A percentile compares a stretch with the other conserved stretches of the same genome.
Evolutionary conservation across 2,888 invertebrate species (phyloP).

Genomic region (Lymantria dispar): DNA sequence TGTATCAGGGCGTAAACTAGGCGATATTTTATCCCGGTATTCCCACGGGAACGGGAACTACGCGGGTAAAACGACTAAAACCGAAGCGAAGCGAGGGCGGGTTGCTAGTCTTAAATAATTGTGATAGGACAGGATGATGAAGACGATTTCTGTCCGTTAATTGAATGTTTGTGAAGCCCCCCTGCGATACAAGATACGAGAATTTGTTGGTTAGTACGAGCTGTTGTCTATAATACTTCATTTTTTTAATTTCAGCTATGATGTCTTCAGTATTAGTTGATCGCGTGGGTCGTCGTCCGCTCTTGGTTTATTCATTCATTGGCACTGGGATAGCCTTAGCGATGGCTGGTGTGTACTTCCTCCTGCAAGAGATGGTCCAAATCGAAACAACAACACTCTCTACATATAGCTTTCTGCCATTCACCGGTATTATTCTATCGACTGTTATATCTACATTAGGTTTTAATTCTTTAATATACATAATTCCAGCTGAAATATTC

Average conservation of each 20-base stretch:
- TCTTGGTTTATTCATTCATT: conserved; percentile 57
- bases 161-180: too few relatives aligned
- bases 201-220: too few relatives aligned
- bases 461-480: conserved; percentile 63
- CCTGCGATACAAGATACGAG: too few relatives aligned
- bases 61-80: too few relatives aligned
- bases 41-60: too few relatives aligned
- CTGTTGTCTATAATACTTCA: not conserved
- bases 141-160: too few relatives aligned
- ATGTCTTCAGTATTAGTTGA: conserved; percentile 46
- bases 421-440: conserved; percentile 55
- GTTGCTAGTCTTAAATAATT: too few relatives aligned
- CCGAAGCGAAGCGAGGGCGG: too few relatives aligned
- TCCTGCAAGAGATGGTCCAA: conserved; percentile 38
- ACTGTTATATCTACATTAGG: conserved; percentile 55
- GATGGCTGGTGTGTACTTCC: conserved; percentile 51
- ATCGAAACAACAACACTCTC: conserved; percentile 15
- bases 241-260: conserved; percentile 36
- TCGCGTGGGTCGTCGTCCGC: conserved; percentile 57
- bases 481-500: conserved; percentile 77
- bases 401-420: conserved; percentile 43
- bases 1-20: too few relatives aligned
- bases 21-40: too few relatives aligned
- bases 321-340: conserved; percentile 43
- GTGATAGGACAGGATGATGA: too few relatives aligned